phyloP scores from a whole-genome alignment of 2,797 vertebrate genomes.

The Gobio occitaniae region DNA sequence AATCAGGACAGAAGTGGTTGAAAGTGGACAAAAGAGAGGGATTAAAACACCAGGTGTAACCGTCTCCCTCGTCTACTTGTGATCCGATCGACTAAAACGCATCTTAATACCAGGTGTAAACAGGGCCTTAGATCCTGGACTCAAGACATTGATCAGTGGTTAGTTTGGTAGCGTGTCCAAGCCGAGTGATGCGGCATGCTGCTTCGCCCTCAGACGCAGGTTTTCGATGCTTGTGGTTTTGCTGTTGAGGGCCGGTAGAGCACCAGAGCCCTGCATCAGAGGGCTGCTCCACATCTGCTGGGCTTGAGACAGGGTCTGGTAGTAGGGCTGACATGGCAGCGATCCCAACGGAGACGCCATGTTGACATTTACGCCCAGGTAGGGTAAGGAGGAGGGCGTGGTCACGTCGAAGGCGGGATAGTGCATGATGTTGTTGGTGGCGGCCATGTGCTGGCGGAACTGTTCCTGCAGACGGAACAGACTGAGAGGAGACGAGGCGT shows the following conservation, averaged over 20 bases:
- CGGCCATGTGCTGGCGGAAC: constrained; percentile 98
- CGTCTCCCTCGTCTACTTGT: background rate
- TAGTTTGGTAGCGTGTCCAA: constrained; percentile 95
- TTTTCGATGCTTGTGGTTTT: constrained; percentile 99
- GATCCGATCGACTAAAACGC: background rate
- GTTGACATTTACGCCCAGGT: constrained; percentile 95
- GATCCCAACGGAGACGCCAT: constrained; percentile 91
- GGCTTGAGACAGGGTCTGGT: constrained; percentile 94
- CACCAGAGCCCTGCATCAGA: constrained; percentile 83
- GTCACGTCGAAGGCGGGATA: constrained; percentile 97
- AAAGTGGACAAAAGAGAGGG: background rate
- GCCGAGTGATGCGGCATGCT: constrained; percentile 95
- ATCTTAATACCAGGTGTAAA: background rate
- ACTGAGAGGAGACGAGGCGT: constrained; percentile 96
- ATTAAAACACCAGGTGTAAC: background rate
- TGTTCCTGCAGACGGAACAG: constrained; percentile 99
- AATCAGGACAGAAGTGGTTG: background rate
- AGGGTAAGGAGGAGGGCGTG: constrained; percentile 88
- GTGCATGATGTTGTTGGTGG: constrained; percentile 98
- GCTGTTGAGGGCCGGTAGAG: constrained; percentile 91
- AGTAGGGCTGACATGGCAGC: constrained; percentile 96
- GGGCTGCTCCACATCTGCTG: constrained; percentile 97
- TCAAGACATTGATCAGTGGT: constrained; percentile 54
- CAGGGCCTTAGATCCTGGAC: background rate
- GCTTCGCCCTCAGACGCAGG: constrained; percentile 95